Percentiles rank a stretch among this genome's conserved stretches.
Conservation (phyloP, 2,113 vertebrate species). For the Hippocampus zosterae region DNA sequence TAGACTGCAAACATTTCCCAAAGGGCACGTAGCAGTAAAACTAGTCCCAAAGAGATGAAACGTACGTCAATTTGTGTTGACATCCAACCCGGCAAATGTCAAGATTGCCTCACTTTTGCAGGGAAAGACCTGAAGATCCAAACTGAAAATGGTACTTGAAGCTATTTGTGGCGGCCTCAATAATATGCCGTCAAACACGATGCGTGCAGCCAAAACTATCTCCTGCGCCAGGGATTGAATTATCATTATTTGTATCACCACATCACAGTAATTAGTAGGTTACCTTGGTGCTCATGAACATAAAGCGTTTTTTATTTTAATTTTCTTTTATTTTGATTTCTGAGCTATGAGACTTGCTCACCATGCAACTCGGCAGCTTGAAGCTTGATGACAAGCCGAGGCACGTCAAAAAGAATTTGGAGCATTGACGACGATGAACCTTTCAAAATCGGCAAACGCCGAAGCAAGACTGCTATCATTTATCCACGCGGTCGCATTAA, state of each 20-base stretch:
- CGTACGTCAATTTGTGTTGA: slow-evolving; percentile 22
- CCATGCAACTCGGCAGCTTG: background rate
- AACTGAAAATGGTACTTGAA: slow-evolving; percentile 32
- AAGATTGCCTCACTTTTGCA: slow-evolving; percentile 15
- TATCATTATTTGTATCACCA: background rate
- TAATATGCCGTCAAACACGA: background rate
- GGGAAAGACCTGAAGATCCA: slow-evolving; percentile 21
- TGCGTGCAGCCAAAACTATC: background rate
- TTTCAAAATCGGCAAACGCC: slow-evolving; percentile 40
- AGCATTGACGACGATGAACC: slow-evolving; percentile 41
- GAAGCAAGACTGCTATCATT: slow-evolving; percentile 19
- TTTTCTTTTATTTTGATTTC: background rate
- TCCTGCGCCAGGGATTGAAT: slow-evolving; percentile 10
- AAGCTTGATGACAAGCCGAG: slow-evolving; percentile 34
- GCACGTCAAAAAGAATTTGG: slow-evolving; percentile 43
- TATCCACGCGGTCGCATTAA: background rate
- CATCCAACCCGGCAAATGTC: slow-evolving; percentile 22
- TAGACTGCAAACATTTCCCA: slow-evolving; percentile 4
- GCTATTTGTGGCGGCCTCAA: slow-evolving; percentile 21
- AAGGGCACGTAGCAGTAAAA: slow-evolving; percentile 6
- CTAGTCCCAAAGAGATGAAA: slow-evolving; percentile 19
- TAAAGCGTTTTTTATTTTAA: slow-evolving; percentile 3
- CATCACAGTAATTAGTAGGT: background rate
- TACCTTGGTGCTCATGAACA: slow-evolving; percentile 11
- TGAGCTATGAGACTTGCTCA: background rate